Percentiles rank a stretch among this genome's conserved stretches.
Evolutionary conservation across 2,113 vertebrate genomes (phyloP).

Genomic region (Tachysurus vachellii): DNA sequence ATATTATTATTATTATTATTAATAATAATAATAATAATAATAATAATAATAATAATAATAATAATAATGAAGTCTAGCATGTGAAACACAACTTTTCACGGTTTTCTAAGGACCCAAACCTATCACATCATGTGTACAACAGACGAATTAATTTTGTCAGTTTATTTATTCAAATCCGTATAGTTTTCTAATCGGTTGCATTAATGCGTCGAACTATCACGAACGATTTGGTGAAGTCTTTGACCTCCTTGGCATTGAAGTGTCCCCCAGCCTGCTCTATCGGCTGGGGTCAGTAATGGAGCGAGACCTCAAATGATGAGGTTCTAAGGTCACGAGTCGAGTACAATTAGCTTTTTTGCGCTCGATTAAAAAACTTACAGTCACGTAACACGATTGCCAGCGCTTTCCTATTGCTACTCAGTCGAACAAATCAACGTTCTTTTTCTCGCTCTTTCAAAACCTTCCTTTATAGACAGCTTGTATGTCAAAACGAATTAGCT

Average conservation of each 20-base stretch:
- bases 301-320: slow-evolving; percentile 59
- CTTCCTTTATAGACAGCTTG: not conserved
- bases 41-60: not conserved
- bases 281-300: slow-evolving; percentile 61
- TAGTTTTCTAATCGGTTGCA: slow-evolving; percentile 76
- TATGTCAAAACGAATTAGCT: not conserved
- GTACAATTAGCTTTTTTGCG: slow-evolving; percentile 78
- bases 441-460: not conserved
- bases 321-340: slow-evolving; percentile 69
- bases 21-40: not conserved
- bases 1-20: no score
- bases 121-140: not conserved
- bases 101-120: not conserved
- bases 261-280: slow-evolving; percentile 57
- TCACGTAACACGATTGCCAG: slow-evolving; percentile 66
- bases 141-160: slow-evolving; percentile 41
- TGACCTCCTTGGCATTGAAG: slow-evolving; percentile 71
- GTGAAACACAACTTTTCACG: not conserved
- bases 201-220: slow-evolving; percentile 72
- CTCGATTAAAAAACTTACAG: slow-evolving; percentile 67
- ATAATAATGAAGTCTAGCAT: not conserved
- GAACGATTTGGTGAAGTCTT: slow-evolving; percentile 69
- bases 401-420: slow-evolving; percentile 59
- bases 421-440: slow-evolving; percentile 49
- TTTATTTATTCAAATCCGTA: slow-evolving; percentile 70